Evolutionary conservation across 2,113 vertebrate genomes (phyloP).

Genomic region (Vulpes vulpes): DNA sequence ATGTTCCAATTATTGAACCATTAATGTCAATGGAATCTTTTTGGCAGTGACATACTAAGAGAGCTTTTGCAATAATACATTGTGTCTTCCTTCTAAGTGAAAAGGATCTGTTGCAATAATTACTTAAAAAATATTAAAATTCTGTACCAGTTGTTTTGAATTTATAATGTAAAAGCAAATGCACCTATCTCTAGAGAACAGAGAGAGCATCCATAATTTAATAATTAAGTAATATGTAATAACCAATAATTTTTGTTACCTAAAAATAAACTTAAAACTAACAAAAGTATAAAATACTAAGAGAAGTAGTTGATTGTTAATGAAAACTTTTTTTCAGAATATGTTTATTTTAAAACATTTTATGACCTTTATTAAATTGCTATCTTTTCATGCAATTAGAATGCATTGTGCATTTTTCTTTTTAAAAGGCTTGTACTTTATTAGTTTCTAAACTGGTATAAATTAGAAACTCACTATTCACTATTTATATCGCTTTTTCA

Average conservation of each 20-base stretch:
- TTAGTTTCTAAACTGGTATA: conserved; percentile 73
- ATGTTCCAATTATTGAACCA: conserved; percentile 84
- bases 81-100: conserved; percentile 86
- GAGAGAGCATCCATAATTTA: conserved; percentile 83
- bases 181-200: conserved; percentile 75
- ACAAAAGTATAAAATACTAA: conserved; percentile 60
- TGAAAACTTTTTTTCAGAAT: conserved; percentile 74
- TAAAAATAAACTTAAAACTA: conserved; percentile 71
- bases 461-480: conserved; percentile 62
- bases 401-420: conserved; percentile 73
- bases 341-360: conserved; percentile 75
- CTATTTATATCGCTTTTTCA: conserved; percentile 77
- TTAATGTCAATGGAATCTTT: conserved; percentile 84
- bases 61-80: conserved; percentile 80
- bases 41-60: conserved; percentile 84
- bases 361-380: conserved; percentile 74
- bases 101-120: conserved; percentile 84
- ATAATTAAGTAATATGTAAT: conserved; percentile 80
- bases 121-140: conserved; percentile 83
- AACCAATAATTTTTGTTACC: conserved; percentile 80
- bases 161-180: conserved; percentile 82
- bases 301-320: conserved; percentile 69
- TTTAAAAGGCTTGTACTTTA: conserved; percentile 72
- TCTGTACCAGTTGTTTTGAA: conserved; percentile 78
- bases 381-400: conserved; percentile 73